Evolutionary conservation across 2,888 invertebrate genomes (phyloP).

Genomic region (Pediacus dermestoides): DNA sequence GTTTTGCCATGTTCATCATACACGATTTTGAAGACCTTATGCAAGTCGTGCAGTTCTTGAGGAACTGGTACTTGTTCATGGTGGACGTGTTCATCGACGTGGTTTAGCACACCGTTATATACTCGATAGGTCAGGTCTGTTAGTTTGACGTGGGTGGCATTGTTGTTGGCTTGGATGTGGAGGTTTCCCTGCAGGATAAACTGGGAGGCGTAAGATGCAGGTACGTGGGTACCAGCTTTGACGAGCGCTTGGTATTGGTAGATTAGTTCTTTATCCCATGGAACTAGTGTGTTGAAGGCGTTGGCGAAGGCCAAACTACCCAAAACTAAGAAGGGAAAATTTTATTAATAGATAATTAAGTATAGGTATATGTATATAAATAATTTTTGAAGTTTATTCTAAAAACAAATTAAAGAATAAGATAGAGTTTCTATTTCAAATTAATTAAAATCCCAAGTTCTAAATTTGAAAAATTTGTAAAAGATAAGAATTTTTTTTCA

Average conservation of each 20-base stretch:
- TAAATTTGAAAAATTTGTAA: no score
- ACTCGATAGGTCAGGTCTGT: slow-evolving; percentile 40
- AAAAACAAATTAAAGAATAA: no score
- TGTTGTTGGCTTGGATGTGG: slow-evolving; percentile 35
- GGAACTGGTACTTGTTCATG: slow-evolving; percentile 27
- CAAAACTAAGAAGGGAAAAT: no score
- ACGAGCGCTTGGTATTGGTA: slow-evolving; percentile 47
- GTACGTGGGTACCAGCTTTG: slow-evolving; percentile 43
- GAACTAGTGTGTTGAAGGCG: slow-evolving; percentile 32
- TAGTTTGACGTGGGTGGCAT: slow-evolving; percentile 38
- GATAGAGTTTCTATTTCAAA: no score
- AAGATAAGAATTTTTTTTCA: no score
- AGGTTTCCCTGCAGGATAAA: slow-evolving; percentile 43
- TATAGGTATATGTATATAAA: no score
- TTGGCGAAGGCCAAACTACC: slow-evolving; percentile 11
- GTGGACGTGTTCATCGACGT: slow-evolving; percentile 16
- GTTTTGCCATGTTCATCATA: slow-evolving; percentile 35
- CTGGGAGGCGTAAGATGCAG: slow-evolving; percentile 40
- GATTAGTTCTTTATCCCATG: slow-evolving; percentile 52
- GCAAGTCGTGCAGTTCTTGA: slow-evolving; percentile 26
- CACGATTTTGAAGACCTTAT: slow-evolving; percentile 30
- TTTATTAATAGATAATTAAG: no score
- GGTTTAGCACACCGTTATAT: slow-evolving; percentile 37
- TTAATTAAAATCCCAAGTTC: no score
- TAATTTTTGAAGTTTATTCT: no score